Percentiles rank a stretch among this genome's conserved stretches.
Evolutionary conservation across 1,140 invertebrate genomes (phyloP).

Genomic region (Pseudomyrmex sp.): DNA sequence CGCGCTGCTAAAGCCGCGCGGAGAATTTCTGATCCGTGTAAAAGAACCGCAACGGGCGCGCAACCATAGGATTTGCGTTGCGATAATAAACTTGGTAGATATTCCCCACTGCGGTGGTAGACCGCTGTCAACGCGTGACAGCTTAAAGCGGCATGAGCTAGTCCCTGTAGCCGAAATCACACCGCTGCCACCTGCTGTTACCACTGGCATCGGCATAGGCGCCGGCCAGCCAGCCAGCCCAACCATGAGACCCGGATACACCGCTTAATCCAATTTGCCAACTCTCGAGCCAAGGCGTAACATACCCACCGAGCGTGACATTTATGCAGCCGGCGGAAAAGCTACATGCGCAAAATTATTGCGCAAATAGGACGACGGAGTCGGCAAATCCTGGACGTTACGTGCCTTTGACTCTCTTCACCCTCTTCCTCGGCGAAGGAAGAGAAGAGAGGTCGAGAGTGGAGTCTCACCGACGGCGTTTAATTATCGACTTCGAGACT

Average conservation of each 20-base stretch:
- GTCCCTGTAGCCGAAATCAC: constrained; percentile 54
- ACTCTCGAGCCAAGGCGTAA: constrained; percentile 57
- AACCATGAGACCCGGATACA: constrained; percentile 55
- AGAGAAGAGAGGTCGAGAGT: background rate
- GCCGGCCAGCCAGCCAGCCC: constrained; percentile 23
- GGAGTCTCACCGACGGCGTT: constrained; percentile 20
- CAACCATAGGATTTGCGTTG: constrained; percentile 49
- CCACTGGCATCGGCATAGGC: constrained; percentile 54
- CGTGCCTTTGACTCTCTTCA: constrained; percentile 49
- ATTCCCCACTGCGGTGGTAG: constrained; percentile 41
- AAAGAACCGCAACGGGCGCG: constrained; percentile 48
- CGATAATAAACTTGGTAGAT: constrained; percentile 57
- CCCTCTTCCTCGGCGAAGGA: background rate
- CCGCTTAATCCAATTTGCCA: constrained; percentile 61
- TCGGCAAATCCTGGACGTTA: constrained; percentile 58
- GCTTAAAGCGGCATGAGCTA: constrained; percentile 59
- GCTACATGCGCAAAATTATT: constrained; percentile 59
- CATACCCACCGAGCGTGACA: constrained; percentile 59
- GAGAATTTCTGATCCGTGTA: constrained; percentile 57
- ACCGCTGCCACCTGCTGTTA: constrained; percentile 53
- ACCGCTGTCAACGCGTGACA: constrained; percentile 59
- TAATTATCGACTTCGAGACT: constrained; percentile 59
- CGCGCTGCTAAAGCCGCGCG: constrained; percentile 29
- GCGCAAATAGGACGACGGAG: constrained; percentile 56
- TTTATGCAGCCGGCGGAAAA: constrained; percentile 57